Percentiles rank a stretch among this genome's conserved stretches.
These are phyloP conservation scores for Gambusia yucatana DNA, from an alignment of 2,797 vertebrate species.

Conservation along the genomic window DNA sequence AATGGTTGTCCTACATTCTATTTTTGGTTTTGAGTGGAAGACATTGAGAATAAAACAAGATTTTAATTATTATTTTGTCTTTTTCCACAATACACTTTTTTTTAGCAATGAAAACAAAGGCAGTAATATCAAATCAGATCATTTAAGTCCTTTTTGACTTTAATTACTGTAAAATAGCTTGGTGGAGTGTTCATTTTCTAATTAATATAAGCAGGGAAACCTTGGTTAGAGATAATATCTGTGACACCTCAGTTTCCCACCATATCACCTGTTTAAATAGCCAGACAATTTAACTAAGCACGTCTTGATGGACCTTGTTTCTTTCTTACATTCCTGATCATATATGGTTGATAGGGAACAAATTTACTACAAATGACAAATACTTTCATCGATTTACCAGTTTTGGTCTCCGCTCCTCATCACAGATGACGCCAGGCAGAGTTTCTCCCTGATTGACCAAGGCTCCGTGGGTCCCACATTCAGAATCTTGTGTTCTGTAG, in stretches of 20 bases:
- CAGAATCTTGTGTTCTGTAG: conserved; percentile 93
- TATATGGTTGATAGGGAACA: neutral
- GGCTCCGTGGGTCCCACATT: conserved; percentile 94
- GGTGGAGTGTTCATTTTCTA: neutral
- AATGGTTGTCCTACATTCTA: too few relatives aligned
- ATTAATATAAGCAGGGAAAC: neutral
- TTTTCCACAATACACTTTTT: too few relatives aligned
- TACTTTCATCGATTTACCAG: conserved; percentile 87
- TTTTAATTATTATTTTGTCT: too few relatives aligned
- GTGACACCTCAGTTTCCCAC: neutral
- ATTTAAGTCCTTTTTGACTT: neutral
- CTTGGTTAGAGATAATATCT: neutral
- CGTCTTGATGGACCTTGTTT: neutral
- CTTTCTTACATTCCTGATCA: neutral
- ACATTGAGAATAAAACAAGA: too few relatives aligned
- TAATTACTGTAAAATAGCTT: neutral
- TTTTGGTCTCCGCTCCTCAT: conserved; percentile 99
- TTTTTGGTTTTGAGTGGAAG: too few relatives aligned
- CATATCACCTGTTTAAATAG: neutral
- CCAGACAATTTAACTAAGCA: neutral
- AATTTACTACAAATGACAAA: neutral
- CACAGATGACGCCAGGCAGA: conserved; percentile 96
- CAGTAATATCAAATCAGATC: neutral
- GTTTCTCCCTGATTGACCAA: conserved; percentile 96
- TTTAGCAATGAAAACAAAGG: too few relatives aligned